Evolutionary conservation across 1,140 invertebrate genomes (phyloP).

Genomic region (Papilio helenus): DNA sequence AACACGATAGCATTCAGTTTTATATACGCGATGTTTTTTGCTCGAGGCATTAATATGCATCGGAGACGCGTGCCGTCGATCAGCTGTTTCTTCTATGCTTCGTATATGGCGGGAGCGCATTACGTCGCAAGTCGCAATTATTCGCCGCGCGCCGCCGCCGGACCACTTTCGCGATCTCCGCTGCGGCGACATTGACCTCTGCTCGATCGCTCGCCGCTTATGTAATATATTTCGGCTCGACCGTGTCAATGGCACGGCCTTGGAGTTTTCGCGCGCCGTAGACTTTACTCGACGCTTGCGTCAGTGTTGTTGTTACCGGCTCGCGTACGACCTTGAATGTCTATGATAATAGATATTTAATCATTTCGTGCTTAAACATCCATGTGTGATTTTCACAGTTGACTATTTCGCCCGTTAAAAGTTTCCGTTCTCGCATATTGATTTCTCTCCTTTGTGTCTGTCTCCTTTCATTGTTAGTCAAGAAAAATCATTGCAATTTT

Average conservation of each 20-base stretch:
- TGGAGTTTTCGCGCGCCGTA: constrained; percentile 45
- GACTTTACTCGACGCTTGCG: constrained; percentile 41
- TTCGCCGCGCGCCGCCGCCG: constrained; percentile 62
- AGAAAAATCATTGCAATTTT: background rate
- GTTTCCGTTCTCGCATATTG: background rate
- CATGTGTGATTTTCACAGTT: constrained; percentile 9
- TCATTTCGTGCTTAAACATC: constrained; percentile 12
- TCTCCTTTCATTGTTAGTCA: background rate
- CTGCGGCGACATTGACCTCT: constrained; percentile 76
- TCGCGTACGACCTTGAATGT: constrained; percentile 30
- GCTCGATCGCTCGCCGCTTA: constrained; percentile 51
- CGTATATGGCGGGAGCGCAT: constrained; percentile 78
- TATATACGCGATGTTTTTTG: constrained; percentile 70
- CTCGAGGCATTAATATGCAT: constrained; percentile 76
- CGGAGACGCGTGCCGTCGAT: constrained; percentile 73
- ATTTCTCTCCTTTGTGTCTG: background rate
- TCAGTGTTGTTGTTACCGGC: constrained; percentile 36
- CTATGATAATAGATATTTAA: constrained; percentile 30
- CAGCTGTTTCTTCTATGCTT: constrained; percentile 80
- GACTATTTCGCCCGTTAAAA: background rate
- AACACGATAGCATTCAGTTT: constrained; percentile 70
- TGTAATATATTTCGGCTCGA: constrained; percentile 71
- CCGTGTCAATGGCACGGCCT: constrained; percentile 60
- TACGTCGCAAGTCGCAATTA: constrained; percentile 79
- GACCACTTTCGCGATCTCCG: constrained; percentile 79